Evolutionary conservation across 2,888 invertebrate species (phyloP).

Genomic region (Xiphydria camelus): DNA sequence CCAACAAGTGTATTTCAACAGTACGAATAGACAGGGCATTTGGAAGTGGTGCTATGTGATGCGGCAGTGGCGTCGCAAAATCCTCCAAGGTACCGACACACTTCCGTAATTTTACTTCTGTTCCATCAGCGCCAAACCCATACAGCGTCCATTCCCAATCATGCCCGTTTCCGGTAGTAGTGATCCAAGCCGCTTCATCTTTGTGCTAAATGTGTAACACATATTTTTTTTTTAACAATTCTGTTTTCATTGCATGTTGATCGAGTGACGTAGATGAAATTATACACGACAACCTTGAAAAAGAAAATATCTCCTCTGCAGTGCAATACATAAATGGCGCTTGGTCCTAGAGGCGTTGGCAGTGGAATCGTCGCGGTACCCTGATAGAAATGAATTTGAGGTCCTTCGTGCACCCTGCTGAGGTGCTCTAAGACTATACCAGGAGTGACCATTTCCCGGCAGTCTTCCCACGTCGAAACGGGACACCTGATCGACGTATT

Average conservation of each 20-base stretch:
- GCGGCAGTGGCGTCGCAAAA: slow-evolving; percentile 22
- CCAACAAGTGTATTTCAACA: slow-evolving; percentile 30
- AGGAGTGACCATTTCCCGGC: slow-evolving; percentile 34
- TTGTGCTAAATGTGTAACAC: slow-evolving; percentile 29
- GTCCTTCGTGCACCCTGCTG: slow-evolving; percentile 34
- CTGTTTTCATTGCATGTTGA: too few relatives aligned
- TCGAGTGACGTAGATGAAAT: too few relatives aligned
- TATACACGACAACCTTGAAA: slow-evolving; percentile 49
- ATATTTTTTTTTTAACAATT: too few relatives aligned
- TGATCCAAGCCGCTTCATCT: slow-evolving; percentile 35
- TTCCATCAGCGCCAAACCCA: slow-evolving; percentile 31
- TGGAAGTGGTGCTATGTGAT: slow-evolving; percentile 38
- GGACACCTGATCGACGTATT: slow-evolving; percentile 35
- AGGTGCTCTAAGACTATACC: slow-evolving; percentile 43
- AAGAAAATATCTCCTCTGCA: slow-evolving; percentile 42
- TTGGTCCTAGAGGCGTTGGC: slow-evolving; percentile 40
- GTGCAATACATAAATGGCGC: slow-evolving; percentile 44
- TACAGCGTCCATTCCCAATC: slow-evolving; percentile 44
- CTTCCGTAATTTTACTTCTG: slow-evolving; percentile 36
- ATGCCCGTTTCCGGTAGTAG: slow-evolving; percentile 22
- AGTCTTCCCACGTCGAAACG: slow-evolving; percentile 27
- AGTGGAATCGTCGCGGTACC: slow-evolving; percentile 35
- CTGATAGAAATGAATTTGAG: slow-evolving; percentile 44
- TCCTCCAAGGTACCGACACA: slow-evolving; percentile 40
- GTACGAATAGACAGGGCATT: slow-evolving; percentile 28